phyloP scores from a whole-genome alignment of 1,140 invertebrate genomes.

The Leptonema lineaticorne region DNA sequence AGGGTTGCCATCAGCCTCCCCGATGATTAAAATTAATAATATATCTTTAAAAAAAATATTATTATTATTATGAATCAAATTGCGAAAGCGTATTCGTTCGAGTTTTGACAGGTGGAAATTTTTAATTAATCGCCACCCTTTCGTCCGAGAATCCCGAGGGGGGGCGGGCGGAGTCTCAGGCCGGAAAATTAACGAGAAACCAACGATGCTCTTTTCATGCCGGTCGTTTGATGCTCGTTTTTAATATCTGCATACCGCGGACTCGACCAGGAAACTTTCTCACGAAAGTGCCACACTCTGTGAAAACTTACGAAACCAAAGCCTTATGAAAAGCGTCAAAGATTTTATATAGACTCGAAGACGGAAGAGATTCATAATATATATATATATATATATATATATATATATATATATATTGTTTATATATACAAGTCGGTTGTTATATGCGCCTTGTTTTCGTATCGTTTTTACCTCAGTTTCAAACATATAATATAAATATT shows the following conservation, averaged over 20 bases:
- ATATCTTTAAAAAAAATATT: neutral
- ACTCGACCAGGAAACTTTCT: neutral
- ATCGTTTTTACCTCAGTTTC: no score
- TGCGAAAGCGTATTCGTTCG: neutral
- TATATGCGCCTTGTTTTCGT: no score
- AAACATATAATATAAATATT: no score
- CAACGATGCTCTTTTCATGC: no score
- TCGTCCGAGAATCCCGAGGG: neutral
- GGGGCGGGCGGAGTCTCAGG: neutral
- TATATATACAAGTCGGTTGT: no score
- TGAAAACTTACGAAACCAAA: neutral
- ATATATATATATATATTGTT: neutral
- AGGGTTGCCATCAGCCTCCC: neutral
- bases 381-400: neutral
- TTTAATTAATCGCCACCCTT: neutral
- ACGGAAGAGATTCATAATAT: no score
- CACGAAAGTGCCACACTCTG: neutral
- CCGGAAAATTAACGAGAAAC: no score
- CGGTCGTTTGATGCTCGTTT: conserved; percentile 2
- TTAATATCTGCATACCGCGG: conserved; percentile 11
- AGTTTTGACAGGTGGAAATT: neutral
- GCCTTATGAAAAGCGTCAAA: conserved; percentile 3
- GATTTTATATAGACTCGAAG: conserved; percentile 2
- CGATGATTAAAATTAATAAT: neutral
- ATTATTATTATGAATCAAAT: neutral